Conservation (phyloP, 2,888 invertebrate species). For the Conchocele bisecta region DNA sequence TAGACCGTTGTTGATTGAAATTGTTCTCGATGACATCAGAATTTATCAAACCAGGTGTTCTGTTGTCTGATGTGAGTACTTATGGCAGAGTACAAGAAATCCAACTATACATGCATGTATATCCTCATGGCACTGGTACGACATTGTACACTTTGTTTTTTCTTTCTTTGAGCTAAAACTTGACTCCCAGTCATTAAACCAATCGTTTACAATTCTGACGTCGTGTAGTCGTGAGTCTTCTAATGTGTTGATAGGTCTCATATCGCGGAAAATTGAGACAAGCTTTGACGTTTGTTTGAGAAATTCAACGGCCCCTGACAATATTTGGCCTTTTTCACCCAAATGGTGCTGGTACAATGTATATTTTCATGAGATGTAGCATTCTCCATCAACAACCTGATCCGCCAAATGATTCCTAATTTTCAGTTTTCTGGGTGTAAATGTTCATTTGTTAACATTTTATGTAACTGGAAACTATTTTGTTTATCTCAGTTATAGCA, state of each 20-base stretch:
- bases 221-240: slow-evolving; percentile 13
- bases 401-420: slow-evolving; percentile 49
- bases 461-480: slow-evolving; percentile 43
- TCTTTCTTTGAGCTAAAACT: too few relatives aligned
- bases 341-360: slow-evolving; percentile 35
- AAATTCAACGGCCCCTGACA: slow-evolving; percentile 43
- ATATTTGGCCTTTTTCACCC: slow-evolving; percentile 27
- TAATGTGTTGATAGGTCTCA: slow-evolving; percentile 19
- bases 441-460: slow-evolving; percentile 49
- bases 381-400: slow-evolving; percentile 35
- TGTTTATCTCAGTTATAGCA: slow-evolving; percentile 44
- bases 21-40: slow-evolving; percentile 57
- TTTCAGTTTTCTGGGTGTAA: slow-evolving; percentile 28
- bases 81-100: too few relatives aligned
- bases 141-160: too few relatives aligned
- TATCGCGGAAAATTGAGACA: slow-evolving; percentile 32
- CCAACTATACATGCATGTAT: slow-evolving; percentile 45
- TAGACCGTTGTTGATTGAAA: slow-evolving; percentile 51
- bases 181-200: slow-evolving; percentile 40
- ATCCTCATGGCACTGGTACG: slow-evolving; percentile 47
- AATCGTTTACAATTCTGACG: slow-evolving; percentile 17
- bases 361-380: slow-evolving; percentile 34
- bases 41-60: slow-evolving; percentile 49
- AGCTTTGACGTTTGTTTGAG: slow-evolving; percentile 36
- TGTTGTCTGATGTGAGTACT: too few relatives aligned